A percentile compares a stretch with the other conserved stretches of the same genome.
phyloP scores from a whole-genome alignment of 2,888 invertebrate genomes.

The Cephus pygmeus region DNA sequence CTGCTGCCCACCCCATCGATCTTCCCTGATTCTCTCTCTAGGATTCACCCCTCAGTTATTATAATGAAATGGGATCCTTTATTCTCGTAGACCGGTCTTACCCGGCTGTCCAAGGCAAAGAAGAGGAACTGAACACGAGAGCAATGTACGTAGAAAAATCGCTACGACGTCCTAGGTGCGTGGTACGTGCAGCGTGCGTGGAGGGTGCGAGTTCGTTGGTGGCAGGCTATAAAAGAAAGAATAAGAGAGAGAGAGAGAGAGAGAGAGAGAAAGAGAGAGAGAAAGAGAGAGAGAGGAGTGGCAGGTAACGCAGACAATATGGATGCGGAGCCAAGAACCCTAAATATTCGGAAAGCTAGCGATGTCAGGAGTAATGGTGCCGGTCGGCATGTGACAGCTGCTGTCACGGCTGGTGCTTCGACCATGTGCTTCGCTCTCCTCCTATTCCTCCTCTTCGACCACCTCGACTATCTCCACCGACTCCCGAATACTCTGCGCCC shows the following conservation, averaged over 20 bases:
- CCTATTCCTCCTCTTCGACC: background rate
- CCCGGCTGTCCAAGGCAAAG: background rate
- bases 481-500: background rate
- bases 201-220: background rate
- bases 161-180: background rate
- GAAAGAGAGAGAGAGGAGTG: background rate
- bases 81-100: background rate
- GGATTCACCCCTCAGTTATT: background rate
- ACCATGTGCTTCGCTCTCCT: conserved; percentile 14
- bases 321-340: background rate
- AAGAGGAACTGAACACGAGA: background rate
- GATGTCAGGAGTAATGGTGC: background rate
- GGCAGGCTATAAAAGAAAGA: background rate
- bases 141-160: background rate
- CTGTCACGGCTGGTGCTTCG: conserved; percentile 53
- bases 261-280: background rate
- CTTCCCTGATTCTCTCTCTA: background rate
- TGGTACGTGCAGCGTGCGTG: background rate
- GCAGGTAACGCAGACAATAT: background rate
- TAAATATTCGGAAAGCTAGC: background rate
- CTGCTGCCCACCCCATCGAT: background rate
- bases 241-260: background rate
- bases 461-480: conserved; percentile 1
- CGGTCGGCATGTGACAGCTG: conserved; percentile 47
- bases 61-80: background rate